Evolutionary conservation across 2,888 invertebrate species (phyloP).

Genomic region (Pharmacophagus antenor): DNA sequence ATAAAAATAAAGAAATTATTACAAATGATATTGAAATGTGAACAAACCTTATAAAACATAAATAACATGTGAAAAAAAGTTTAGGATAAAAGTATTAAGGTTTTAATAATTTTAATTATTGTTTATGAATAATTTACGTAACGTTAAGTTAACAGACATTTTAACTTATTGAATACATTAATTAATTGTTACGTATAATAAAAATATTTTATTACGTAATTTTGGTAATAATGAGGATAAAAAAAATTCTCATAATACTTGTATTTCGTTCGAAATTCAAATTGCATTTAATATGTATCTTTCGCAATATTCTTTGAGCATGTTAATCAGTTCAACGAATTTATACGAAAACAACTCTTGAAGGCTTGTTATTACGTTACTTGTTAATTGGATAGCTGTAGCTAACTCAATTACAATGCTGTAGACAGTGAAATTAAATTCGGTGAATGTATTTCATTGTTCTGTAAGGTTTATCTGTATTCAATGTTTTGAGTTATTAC

Average conservation of each 20-base stretch:
- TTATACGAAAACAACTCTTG: slow-evolving; percentile 12
- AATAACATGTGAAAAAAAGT: too few species aligned
- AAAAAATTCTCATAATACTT: too few species aligned
- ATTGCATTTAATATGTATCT: neutral
- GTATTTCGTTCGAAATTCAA: neutral
- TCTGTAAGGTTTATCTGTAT: neutral
- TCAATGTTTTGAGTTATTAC: neutral
- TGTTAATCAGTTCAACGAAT: slow-evolving; percentile 20
- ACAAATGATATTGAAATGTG: too few species aligned
- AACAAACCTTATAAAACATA: too few species aligned
- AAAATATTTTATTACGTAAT: neutral
- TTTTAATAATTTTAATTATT: too few species aligned
- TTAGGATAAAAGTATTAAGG: too few species aligned
- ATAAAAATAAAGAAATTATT: too few species aligned
- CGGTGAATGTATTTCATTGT: slow-evolving; percentile 3
- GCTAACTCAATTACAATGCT: slow-evolving; percentile 21
- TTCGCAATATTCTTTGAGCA: neutral
- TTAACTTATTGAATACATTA: too few species aligned
- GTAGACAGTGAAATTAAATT: slow-evolving; percentile 14
- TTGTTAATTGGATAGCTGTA: slow-evolving; percentile 22
- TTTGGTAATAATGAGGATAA: too few species aligned
- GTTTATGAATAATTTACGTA: too few species aligned
- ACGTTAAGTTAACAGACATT: too few species aligned
- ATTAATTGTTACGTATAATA: too few species aligned
- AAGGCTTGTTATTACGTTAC: slow-evolving; percentile 15